A percentile compares a stretch with the other conserved stretches of the same genome.
Evolutionary conservation across 2,797 vertebrate genomes (phyloP).

Genomic region (Anguilla marmorata): DNA sequence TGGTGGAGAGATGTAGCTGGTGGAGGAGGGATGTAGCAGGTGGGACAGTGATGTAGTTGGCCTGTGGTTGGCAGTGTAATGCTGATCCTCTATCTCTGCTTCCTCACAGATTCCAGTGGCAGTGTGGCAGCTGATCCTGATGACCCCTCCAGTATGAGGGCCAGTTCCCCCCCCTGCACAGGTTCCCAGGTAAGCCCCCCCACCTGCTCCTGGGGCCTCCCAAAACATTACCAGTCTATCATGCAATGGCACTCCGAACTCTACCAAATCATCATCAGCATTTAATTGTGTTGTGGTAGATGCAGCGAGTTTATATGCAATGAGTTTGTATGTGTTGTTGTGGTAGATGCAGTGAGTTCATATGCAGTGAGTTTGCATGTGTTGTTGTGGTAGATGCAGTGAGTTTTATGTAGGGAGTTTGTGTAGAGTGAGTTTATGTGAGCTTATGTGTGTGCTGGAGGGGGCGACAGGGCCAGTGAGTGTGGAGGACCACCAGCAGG

Average conservation of each 20-base stretch:
- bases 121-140: constrained; percentile 52
- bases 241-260: too few relatives aligned
- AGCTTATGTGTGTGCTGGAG: constrained; percentile 61
- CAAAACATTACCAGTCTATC: too few relatives aligned
- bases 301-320: too few relatives aligned
- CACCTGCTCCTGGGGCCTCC: too few relatives aligned
- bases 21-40: too few relatives aligned
- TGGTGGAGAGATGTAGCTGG: background rate
- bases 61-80: too few relatives aligned
- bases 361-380: background rate
- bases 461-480: constrained; percentile 60
- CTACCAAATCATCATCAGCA: too few relatives aligned
- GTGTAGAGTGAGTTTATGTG: background rate
- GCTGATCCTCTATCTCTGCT: background rate
- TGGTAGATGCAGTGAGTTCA: too few relatives aligned
- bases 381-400: background rate
- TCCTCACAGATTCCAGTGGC: constrained; percentile 64
- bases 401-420: background rate
- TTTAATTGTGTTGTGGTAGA: too few relatives aligned
- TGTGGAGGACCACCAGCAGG: constrained; percentile 65
- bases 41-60: too few relatives aligned
- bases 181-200: constrained; percentile 49
- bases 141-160: constrained; percentile 58
- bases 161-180: constrained; percentile 63
- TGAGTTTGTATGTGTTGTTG: background rate